phyloP scores from a whole-genome alignment of 1,140 invertebrate genomes.

The Brachionus koreanus region DNA sequence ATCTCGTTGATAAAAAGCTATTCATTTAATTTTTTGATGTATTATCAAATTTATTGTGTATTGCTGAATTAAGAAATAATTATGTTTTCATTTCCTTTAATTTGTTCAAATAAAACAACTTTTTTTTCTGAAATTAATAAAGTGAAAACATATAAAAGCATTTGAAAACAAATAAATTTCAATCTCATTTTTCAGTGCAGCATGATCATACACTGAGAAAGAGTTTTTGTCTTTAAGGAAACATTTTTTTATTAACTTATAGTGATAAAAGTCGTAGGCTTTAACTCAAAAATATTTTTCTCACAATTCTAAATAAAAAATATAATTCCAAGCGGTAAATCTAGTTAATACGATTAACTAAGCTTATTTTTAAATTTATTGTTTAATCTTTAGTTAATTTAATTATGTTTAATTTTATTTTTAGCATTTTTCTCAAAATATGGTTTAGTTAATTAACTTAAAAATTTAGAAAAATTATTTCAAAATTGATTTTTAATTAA shows the following conservation, averaged over 20 bases:
- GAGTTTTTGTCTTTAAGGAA: background rate
- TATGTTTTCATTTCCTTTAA: background rate
- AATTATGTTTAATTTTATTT: too few relatives aligned
- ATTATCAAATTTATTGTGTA: background rate
- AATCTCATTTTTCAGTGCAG: background rate
- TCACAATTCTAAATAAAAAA: too few relatives aligned
- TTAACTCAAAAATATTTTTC: too few relatives aligned
- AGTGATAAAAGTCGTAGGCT: too few relatives aligned
- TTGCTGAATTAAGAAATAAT: background rate
- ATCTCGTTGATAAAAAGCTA: background rate
- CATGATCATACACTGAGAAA: background rate
- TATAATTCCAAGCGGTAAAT: too few relatives aligned
- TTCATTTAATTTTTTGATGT: background rate
- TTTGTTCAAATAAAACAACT: background rate
- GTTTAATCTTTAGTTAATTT: too few relatives aligned
- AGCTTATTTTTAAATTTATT: too few relatives aligned
- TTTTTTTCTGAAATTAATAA: background rate
- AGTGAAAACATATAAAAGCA: background rate
- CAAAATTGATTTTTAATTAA: too few relatives aligned
- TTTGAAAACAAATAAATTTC: background rate
- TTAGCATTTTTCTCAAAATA: too few relatives aligned
- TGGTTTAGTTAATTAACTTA: too few relatives aligned
- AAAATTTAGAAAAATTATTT: too few relatives aligned
- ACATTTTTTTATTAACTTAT: background rate
- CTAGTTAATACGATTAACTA: too few relatives aligned